Evolutionary conservation across 1,140 invertebrate genomes (phyloP), one percentile per base, ranked within the genome.

Genomic region (Aphis gossypii): DNA sequence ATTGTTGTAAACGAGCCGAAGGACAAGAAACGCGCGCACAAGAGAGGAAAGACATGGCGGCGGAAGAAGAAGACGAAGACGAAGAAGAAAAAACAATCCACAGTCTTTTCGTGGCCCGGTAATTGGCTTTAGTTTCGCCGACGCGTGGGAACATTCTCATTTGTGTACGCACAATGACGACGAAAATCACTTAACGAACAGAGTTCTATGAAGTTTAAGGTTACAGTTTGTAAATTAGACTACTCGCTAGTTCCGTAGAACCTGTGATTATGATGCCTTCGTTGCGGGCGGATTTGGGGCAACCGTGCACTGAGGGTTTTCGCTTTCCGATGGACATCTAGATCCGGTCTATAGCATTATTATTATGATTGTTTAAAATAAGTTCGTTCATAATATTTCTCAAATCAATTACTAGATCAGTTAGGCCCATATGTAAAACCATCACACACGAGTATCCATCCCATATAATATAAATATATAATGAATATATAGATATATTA

Each of bases 81-180:
- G 87, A 35, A 89, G 23, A 76, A 91, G 35, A 92, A 93, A 83
- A 92, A 83, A 93, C 82, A 86, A 93, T 93, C 82, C 92, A 56
- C 92, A 38, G 82, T 51, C 2, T 86, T 93, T 93, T 84, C 82
- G 92, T 86, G 82, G 92, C 92, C 82, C 82, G 92, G 92, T 93
- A 93, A 93, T 93, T 93, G 92, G 92, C 92, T 93, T 93, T 93
- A 93, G 92, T 93, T 93, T 93, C 82, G 92, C 92, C 92, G 92
- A 93, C 92, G 92, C 92, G 92, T 93, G 92, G 92, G 92, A 93
- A 93, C 82, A 93, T 93, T 93, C 92, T 93, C 92, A 93, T 93
- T 93, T 93, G 92, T 86, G 92, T 93, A 56, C 92, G 48, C 92
- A 93, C 92, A 93, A 93, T 86, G 92, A 93, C 92, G 92, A 93